phyloP scores from a whole-genome alignment of 2,888 invertebrate species.

The Lypha dubia region DNA sequence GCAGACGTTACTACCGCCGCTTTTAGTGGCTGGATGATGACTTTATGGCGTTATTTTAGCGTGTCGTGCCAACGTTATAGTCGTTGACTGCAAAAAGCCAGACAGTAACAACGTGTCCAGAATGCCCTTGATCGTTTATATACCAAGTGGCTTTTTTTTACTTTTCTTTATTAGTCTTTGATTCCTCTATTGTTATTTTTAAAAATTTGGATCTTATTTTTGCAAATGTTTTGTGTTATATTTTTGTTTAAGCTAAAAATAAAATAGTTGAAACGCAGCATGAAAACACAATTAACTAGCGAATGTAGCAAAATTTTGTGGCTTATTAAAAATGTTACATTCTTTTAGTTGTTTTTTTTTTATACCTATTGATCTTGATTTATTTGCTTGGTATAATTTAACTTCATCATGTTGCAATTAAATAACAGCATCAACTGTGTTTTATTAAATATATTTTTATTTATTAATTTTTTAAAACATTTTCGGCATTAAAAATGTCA shows the following conservation, averaged over 20 bases:
- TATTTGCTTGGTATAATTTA: not conserved
- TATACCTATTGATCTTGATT: not conserved
- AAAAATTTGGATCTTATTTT: conserved; percentile 22
- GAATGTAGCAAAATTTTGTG: not conserved
- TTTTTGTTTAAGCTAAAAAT: conserved; percentile 4
- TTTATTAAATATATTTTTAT: too few relatives aligned
- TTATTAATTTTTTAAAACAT: too few relatives aligned
- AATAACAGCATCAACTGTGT: too few relatives aligned
- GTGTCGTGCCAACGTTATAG: conserved; percentile 50
- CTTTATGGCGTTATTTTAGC: conserved; percentile 52
- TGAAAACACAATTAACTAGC: not conserved
- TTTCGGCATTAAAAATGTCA: too few relatives aligned
- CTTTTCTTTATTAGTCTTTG: not conserved
- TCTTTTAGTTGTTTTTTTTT: conserved; percentile 12
- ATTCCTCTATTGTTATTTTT: conserved; percentile 47
- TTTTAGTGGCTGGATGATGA: conserved; percentile 29
- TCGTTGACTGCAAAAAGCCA: conserved; percentile 66
- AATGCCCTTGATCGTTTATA: conserved; percentile 79
- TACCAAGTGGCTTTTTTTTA: conserved; percentile 73
- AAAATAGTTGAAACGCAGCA: conserved; percentile 42
- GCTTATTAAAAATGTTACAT: conserved; percentile 11
- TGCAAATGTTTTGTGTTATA: conserved; percentile 33
- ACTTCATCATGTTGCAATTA: too few relatives aligned
- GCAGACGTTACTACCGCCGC: conserved; percentile 26
- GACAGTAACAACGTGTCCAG: conserved; percentile 77